Evolutionary conservation across 2,888 invertebrate species (phyloP), one percentile per base, ranked within the genome.

Genomic region (Ochlodes sylvanus): DNA sequence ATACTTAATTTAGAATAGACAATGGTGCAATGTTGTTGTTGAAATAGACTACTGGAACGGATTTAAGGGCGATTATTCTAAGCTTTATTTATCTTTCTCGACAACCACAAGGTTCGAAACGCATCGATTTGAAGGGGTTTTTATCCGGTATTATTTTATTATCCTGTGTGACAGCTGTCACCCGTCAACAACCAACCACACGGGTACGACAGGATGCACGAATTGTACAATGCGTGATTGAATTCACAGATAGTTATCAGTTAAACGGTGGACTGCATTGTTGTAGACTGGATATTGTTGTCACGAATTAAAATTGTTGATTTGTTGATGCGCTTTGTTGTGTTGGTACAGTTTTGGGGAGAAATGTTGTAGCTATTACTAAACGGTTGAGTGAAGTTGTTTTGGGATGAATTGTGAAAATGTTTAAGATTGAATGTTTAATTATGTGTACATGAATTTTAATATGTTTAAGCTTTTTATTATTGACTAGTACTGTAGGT

Each of bases 161-260:
- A 14, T 62, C 14, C 32, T 38, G 34, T 34, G 7, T 34, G 34
- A 61, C 12, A 55, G 38, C n/a, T 41, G n/a, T 63, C 63, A 63
- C 42, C 55, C 55, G 15, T 55, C 52, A 52, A 19, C 50, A 14
- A 50, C 27, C 19, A 27, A 50, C 27, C 19, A 27, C 42, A 42
- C 38, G 54, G 41, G 41, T 41, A 2, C 19, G 70, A 78, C 82
- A 77, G 80, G 82, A 82, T 78, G 54, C 55, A 44, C 21, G 27
- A 60, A 82, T 80, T 79, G 76, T 71, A 78, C 76, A 79, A 77
- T 75, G 76, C 73, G 73, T 75, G 76, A 77, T 73, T 70, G 81
- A 82, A 74, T 79, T 55, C 27, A 44, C 15, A 63, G 63, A 63
- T 55, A 54, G 10, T 14, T n/a, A 63, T 63, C 62, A 62, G 50